A percentile compares a stretch with the other conserved stretches of the same genome.
Conservation (phyloP, 2,113 vertebrate species). For the Odocoileus hemionus region DNA sequence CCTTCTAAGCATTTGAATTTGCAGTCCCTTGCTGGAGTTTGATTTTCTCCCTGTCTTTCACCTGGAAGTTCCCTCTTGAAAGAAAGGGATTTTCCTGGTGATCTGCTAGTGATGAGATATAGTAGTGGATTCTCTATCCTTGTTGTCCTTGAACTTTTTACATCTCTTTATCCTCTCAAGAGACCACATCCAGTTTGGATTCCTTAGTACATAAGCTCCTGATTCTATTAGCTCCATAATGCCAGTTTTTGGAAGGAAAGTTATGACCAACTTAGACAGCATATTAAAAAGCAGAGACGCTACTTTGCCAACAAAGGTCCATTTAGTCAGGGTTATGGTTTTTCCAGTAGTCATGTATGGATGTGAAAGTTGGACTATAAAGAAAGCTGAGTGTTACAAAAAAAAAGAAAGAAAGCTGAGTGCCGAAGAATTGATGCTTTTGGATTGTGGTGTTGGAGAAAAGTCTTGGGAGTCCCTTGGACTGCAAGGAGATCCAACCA, state of each 20-base stretch:
- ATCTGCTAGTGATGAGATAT: neutral
- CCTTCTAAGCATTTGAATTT: neutral
- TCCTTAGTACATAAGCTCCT: neutral
- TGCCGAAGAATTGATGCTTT: too few species aligned
- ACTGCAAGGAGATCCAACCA: too few species aligned
- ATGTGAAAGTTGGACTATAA: too few species aligned
- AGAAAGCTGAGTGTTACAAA: too few species aligned
- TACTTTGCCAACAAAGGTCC: too few species aligned
- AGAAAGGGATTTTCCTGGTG: neutral
- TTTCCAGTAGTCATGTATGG: too few species aligned
- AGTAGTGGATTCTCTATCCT: neutral
- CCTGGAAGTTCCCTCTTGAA: neutral
- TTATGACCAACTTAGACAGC: too few species aligned
- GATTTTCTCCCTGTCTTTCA: neutral
- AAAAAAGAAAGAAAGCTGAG: too few species aligned
- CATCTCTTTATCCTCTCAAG: neutral
- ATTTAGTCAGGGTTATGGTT: too few species aligned
- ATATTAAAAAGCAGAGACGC: too few species aligned
- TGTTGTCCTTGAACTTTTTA: neutral
- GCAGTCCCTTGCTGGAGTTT: neutral
- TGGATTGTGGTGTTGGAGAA: too few species aligned
- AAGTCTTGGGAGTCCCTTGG: too few species aligned
- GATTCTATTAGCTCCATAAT: neutral
- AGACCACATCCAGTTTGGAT: neutral
- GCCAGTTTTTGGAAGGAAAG: neutral